Base-by-base conservation (phyloP, 2,797 vertebrate genomes). In the Rhinoraja longicauda region DNA sequence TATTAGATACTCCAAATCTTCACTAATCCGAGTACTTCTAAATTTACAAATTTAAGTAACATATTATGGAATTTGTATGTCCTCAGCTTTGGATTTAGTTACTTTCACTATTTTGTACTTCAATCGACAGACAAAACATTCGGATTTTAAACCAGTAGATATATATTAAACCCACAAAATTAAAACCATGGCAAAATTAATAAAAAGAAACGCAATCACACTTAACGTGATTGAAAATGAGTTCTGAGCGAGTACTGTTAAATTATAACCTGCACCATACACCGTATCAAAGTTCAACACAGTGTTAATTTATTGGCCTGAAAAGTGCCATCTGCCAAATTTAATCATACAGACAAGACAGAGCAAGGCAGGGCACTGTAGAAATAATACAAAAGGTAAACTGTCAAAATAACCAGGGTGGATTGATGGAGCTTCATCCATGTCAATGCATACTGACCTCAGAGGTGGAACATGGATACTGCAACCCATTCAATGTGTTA, bases 291-390 rank as follows among this genome's bases (percentile, higher is more conserved):
- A 93, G 93, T 86, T 26, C 79, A 82, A 88, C 36, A 86, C 81
- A 82, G 86, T 73, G 81, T 70, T 93, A 86, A 93, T 93, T 93
- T 91, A 93, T 93, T 59, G 73, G 93, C 88, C 84, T 78, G 76
- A 92, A 76, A 93, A 9, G 93, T 91, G 70, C 93, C 92, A 93
- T 19, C 12, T 93, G 45, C 90, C 0, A 0, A 64, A 92, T 94
- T 93, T 57, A 94, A 94, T 93, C 67, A 93, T 64, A 75, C 90
- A 77, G 91, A 91, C 77, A 93, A 81, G 93, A 72, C 73, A 62
- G n/a, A 70, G 93, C n/a, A 86, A 53, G 91, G 79, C 91, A 75
- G 72, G 91, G 92, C 79, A 90, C 13, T 70, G 81, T 90, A 76
- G 93, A 86, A 81, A 93, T 76, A 93, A 86, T 45, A 81, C 72